Conservation (phyloP, 2,888 invertebrate species). For the Prionchulus punctatus region DNA sequence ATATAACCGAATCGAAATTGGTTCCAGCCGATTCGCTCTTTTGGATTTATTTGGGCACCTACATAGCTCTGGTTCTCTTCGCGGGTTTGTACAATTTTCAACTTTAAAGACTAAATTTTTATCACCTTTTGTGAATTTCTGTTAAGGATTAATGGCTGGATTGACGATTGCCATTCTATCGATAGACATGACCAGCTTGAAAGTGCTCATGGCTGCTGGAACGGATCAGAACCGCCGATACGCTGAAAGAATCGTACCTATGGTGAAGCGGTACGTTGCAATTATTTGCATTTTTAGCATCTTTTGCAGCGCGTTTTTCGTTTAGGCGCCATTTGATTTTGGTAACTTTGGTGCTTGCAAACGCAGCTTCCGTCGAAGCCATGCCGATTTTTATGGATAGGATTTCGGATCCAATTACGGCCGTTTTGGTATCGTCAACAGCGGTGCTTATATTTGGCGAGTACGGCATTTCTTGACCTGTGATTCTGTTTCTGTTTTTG, state of each 20-base stretch:
- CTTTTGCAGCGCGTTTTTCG: background rate
- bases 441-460: constrained; percentile 35
- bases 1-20: background rate
- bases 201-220: constrained; percentile 30
- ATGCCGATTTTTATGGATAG: constrained; percentile 35
- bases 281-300: background rate
- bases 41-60: constrained; percentile 31
- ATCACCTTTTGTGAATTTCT: background rate
- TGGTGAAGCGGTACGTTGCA: constrained; percentile 19
- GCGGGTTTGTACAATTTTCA: constrained; percentile 22
- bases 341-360: constrained; percentile 33
- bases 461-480: background rate
- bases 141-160: constrained; percentile 34
- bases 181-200: constrained; percentile 29
- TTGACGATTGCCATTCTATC: constrained; percentile 34
- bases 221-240: constrained; percentile 26
- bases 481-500: background rate
- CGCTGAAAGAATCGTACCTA: constrained; percentile 29
- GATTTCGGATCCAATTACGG: constrained; percentile 31
- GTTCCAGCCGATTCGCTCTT: constrained; percentile 19
- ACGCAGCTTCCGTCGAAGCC: constrained; percentile 33
- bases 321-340: constrained; percentile 30
- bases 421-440: constrained; percentile 31
- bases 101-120: background rate
- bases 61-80: constrained; percentile 24